Evolutionary conservation across 23 tunicate species (phyloP).

Genomic region (Ascidia mentula): DNA sequence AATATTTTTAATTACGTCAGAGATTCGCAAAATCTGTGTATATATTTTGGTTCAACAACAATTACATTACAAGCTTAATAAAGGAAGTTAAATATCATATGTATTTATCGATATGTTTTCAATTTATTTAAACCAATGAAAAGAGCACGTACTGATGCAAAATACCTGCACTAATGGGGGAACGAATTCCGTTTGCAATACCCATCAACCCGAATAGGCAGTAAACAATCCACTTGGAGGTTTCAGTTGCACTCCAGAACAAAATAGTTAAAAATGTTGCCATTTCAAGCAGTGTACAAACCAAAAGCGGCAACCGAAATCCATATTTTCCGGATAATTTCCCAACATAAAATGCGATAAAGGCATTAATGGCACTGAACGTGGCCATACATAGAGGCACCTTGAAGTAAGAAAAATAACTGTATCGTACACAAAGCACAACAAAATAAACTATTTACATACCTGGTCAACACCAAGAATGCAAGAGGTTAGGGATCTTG

Average conservation of each 20-base stretch:
- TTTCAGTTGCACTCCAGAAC: not conserved
- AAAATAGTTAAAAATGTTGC: not conserved
- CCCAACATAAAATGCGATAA: not conserved
- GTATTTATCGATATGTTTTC: no score
- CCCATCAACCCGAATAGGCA: not conserved
- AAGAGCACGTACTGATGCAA: no score
- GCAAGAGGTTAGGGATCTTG: not conserved
- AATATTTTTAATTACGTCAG: no score
- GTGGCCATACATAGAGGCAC: not conserved
- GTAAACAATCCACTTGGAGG: slow-evolving; percentile 21
- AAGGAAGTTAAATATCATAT: no score
- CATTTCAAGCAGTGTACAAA: not conserved
- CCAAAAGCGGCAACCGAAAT: not conserved
- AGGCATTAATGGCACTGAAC: not conserved
- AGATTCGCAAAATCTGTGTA: no score
- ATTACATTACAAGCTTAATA: no score
- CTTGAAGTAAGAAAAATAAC: no score
- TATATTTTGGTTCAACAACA: no score
- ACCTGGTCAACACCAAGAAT: slow-evolving; percentile 13
- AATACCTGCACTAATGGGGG: not conserved
- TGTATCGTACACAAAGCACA: no score
- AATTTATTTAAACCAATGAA: no score
- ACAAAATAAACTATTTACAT: no score
- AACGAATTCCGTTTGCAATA: not conserved
- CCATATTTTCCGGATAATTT: not conserved